A percentile compares a stretch with the other conserved stretches of the same genome.
phyloP scores from a whole-genome alignment of 2,888 invertebrate species.

The Dynastes maya region DNA sequence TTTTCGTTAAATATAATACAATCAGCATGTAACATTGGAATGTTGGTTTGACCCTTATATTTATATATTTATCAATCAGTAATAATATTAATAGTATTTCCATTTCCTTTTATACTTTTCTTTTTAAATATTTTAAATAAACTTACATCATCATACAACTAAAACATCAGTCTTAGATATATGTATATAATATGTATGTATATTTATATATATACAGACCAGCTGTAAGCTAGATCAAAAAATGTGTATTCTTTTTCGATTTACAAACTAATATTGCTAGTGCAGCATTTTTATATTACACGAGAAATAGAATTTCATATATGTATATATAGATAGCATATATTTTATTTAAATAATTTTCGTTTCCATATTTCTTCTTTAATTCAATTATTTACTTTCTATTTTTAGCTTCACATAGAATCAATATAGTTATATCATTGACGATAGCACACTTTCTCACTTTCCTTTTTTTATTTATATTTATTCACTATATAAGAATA shows the following conservation, averaged over 20 bases:
- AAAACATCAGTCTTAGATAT: constrained; percentile 56
- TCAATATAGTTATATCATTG: constrained; percentile 5
- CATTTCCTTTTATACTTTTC: constrained; percentile 23
- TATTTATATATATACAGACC: constrained; percentile 53
- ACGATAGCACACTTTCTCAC: constrained; percentile 26
- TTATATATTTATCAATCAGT: constrained; percentile 28
- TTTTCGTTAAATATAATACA: constrained; percentile 48
- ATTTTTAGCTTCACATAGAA: constrained; percentile 21
- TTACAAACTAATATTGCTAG: constrained; percentile 56
- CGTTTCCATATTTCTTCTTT: constrained; percentile 30
- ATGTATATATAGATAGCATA: constrained; percentile 43
- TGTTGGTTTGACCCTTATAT: constrained; percentile 46
- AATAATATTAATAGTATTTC: constrained; percentile 43
- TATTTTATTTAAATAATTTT: constrained; percentile 42
- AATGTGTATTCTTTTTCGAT: constrained; percentile 47
- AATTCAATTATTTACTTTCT: constrained; percentile 28
- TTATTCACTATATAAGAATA: constrained; percentile 42
- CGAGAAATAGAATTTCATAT: constrained; percentile 53
- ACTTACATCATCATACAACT: constrained; percentile 44
- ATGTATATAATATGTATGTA: constrained; percentile 42
- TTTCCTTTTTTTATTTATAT: constrained; percentile 24
- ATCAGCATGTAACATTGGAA: constrained; percentile 51
- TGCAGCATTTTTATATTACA: constrained; percentile 55
- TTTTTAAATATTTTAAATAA: constrained; percentile 39
- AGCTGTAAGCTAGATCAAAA: constrained; percentile 53